phyloP scores from a whole-genome alignment of 2,888 invertebrate genomes.

The Podotricha telesiphe region DNA sequence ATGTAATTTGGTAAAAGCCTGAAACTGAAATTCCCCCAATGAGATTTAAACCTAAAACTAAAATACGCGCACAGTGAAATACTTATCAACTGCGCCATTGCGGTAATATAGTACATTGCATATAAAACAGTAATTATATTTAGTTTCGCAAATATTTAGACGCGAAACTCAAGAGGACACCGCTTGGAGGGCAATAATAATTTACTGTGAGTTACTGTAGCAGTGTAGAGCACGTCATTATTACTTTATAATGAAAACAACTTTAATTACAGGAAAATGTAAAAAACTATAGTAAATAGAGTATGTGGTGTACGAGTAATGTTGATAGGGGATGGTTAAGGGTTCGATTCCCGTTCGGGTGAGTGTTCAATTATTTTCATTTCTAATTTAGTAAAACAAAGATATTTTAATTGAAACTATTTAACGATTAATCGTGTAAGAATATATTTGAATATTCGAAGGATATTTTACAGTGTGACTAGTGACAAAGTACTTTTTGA shows the following conservation, averaged over 20 bases:
- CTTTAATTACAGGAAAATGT: not conserved
- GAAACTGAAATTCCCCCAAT: too few species aligned
- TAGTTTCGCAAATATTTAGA: not conserved
- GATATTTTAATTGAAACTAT: too few species aligned
- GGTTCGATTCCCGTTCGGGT: not conserved
- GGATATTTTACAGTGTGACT: too few species aligned
- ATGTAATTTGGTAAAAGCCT: too few species aligned
- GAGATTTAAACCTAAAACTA: too few species aligned
- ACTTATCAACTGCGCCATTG: not conserved
- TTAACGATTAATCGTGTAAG: too few species aligned
- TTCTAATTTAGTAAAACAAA: too few species aligned
- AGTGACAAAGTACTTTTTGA: too few species aligned
- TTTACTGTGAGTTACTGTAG: constrained; percentile 9
- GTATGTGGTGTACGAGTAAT: not conserved
- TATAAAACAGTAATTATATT: not conserved
- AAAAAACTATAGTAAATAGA: not conserved
- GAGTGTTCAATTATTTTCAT: too few species aligned
- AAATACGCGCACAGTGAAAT: too few species aligned
- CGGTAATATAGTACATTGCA: not conserved
- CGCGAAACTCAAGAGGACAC: constrained; percentile 2
- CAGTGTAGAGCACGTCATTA: constrained; percentile 6
- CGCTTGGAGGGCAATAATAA: constrained; percentile 14
- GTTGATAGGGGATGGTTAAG: not conserved
- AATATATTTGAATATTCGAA: too few species aligned
- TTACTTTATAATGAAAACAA: constrained; percentile 18